Conservation (phyloP, 2,888 invertebrate genomes). For the Dermolepida albohirtum region DNA sequence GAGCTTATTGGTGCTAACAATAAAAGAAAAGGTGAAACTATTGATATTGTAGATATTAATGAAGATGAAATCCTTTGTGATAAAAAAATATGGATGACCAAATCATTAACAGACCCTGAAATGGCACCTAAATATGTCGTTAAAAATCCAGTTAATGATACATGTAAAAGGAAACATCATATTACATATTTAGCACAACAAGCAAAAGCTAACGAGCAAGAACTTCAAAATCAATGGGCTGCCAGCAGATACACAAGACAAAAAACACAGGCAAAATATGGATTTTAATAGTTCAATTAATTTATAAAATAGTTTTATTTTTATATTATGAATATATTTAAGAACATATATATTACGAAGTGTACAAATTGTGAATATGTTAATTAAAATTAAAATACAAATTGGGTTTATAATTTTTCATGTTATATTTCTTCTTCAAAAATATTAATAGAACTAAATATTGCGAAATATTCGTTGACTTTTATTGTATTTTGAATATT, state of each 20-base stretch:
- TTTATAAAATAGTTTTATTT: too few relatives aligned
- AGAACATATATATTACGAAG: too few relatives aligned
- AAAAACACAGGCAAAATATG: constrained; percentile 96
- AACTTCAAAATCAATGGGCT: constrained; percentile 95
- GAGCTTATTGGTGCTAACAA: constrained; percentile 77
- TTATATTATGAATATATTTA: too few relatives aligned
- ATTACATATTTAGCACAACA: constrained; percentile 93
- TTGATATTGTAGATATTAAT: constrained; percentile 85
- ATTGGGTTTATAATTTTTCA: too few relatives aligned
- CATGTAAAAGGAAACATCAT: constrained; percentile 88
- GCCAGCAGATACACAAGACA: constrained; percentile 84
- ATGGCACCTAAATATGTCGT: constrained; percentile 65
- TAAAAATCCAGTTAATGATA: constrained; percentile 68
- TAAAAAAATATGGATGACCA: constrained; percentile 84
- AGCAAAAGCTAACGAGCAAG: constrained; percentile 94
- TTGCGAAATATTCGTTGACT: too few relatives aligned
- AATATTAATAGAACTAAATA: too few relatives aligned
- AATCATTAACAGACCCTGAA: constrained; percentile 78
- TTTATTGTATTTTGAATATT: too few relatives aligned
- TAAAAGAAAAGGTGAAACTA: constrained; percentile 71
- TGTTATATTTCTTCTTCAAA: too few relatives aligned
- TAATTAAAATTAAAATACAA: too few relatives aligned
- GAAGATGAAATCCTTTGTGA: constrained; percentile 85
- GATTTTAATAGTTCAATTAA: constrained; percentile 74
- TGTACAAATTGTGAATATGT: too few relatives aligned